Evolutionary conservation across 2,113 vertebrate genomes (phyloP).

Genomic region (Campylorhamphus procurvoides): DNA sequence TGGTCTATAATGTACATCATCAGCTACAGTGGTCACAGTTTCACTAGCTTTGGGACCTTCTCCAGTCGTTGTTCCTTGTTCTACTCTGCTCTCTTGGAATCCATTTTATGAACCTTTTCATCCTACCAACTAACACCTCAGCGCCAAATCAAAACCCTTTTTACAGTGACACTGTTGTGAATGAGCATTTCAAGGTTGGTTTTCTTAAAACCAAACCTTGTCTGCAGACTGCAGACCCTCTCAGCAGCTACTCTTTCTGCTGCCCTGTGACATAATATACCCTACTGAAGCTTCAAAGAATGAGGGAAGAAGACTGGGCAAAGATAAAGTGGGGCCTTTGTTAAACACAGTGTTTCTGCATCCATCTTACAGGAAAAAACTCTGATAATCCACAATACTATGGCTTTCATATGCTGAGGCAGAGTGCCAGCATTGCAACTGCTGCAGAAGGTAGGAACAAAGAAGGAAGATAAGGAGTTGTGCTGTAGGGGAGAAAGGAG

Average conservation of each 20-base stretch:
- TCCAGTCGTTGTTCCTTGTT: neutral
- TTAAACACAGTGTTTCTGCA: constrained; percentile 43
- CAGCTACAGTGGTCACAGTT: neutral
- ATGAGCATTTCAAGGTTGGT: neutral
- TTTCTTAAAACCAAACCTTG: neutral
- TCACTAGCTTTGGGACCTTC: neutral
- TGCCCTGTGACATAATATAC: neutral
- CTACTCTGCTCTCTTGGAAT: neutral
- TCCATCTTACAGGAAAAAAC: constrained; percentile 23
- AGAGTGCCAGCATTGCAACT: constrained; percentile 19
- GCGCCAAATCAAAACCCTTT: neutral
- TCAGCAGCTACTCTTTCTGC: neutral
- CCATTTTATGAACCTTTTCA: neutral
- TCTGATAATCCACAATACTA: constrained; percentile 43
- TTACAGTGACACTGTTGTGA: neutral
- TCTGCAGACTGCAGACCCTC: neutral
- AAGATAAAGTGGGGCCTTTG: constrained; percentile 18
- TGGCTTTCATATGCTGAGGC: constrained; percentile 35
- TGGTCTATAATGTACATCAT: neutral
- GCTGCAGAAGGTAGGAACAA: constrained; percentile 57
- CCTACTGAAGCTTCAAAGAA: neutral
- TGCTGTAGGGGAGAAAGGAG: neutral
- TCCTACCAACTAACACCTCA: neutral
- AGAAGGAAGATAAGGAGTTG: constrained; percentile 48
- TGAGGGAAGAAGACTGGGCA: neutral